Evolutionary conservation across 1,140 invertebrate genomes (phyloP), one percentile per base, ranked within the genome.

Genomic region (Himalopsyche phryganea): DNA sequence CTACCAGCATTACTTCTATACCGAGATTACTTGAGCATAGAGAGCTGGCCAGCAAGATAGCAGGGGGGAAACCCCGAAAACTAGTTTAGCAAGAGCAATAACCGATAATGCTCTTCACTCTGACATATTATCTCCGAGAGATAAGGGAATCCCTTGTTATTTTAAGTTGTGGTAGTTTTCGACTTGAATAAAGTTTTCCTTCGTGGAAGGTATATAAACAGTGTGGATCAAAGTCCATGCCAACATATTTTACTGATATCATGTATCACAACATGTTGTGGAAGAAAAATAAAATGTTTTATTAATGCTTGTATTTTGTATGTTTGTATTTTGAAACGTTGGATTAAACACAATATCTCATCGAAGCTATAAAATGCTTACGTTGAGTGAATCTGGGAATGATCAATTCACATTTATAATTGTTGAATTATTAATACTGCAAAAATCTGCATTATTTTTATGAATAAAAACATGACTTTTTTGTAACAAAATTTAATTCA

Each of bases 141-240:
- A 60, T 63, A 60, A 63, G 56, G 52, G 56, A 62, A 50, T 60
- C 61, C 56, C 57, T 63, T 63, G 57, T 60, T 63, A 59, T 59
- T 59, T 52, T 51, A 60, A 53, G 52, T 63, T 55, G 51, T 46
- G 28, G 48, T 59, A 63, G 61, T 57, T 60, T 52, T 63, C 47
- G 38, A 55, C 50, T 58, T 38, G 35, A 50, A 60, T 49, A 62
- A 62, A 62, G 50, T 50, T 58, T 57, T 17, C 10, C 42, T 47
- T 44, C 19, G 38, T 23, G 9, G 33, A 20, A 13, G 32, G 47
- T 10, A 17, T 14, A 44, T 44, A 50, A 32, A 17, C 17, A 11
- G 20, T 14, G 19, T 14, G 46, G 13, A n/a, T 33, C 19, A 20
- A 48, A 32, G 32, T 32, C 11, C 35, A 33, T 45, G 18, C 9